phyloP scores from a whole-genome alignment of 2,797 vertebrate genomes.

The Karalla daura region DNA sequence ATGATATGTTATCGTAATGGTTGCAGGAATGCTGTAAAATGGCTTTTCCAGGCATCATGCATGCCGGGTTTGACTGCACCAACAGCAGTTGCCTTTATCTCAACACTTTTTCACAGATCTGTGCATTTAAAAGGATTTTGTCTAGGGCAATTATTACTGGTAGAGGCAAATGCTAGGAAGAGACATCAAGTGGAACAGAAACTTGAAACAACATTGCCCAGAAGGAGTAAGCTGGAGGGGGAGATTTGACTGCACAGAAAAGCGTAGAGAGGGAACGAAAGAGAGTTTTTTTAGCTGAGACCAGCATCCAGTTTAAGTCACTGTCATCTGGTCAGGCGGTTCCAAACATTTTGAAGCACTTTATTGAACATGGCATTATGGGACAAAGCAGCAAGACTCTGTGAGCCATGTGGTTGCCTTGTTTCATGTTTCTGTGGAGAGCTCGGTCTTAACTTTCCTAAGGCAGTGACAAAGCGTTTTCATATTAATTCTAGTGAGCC shows the following conservation, averaged over 20 bases:
- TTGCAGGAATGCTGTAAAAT: constrained; percentile 33
- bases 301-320: constrained; percentile 38
- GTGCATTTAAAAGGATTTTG: constrained; percentile 61
- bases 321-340: constrained; percentile 41
- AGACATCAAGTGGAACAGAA: constrained; percentile 67
- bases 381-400: constrained; percentile 27
- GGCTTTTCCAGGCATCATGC: constrained; percentile 35
- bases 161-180: constrained; percentile 48
- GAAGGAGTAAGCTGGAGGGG: constrained; percentile 39
- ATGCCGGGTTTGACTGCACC: constrained; percentile 29
- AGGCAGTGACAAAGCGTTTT: constrained; percentile 1
- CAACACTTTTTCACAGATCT: constrained; percentile 58
- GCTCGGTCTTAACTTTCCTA: background rate
- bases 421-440: constrained; percentile 30
- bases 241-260: constrained; percentile 50
- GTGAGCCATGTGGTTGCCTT: constrained; percentile 3
- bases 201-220: constrained; percentile 60
- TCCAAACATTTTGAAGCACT: constrained; percentile 30
- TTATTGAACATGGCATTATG: constrained; percentile 42
- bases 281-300: constrained; percentile 43
- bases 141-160: constrained; percentile 65
- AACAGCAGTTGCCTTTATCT: constrained; percentile 45
- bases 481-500: constrained; percentile 8
- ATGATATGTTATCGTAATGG: constrained; percentile 18
- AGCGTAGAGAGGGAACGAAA: constrained; percentile 25